phyloP scores from a whole-genome alignment of 2,888 invertebrate genomes.

The Drosophila paranaensis region DNA sequence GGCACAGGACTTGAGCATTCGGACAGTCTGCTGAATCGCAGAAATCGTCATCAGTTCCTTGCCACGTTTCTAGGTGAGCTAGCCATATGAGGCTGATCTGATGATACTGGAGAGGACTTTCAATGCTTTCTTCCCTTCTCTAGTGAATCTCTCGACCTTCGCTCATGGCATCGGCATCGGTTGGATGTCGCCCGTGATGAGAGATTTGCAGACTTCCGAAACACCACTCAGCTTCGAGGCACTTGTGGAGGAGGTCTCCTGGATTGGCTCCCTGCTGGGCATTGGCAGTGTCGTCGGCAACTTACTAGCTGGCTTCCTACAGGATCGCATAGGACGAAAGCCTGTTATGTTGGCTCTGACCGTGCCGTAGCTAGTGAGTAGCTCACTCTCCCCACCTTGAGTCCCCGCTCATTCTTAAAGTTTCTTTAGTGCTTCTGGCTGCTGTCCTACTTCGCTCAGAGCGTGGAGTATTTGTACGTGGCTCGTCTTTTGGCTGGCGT shows the following conservation, averaged over 20 bases:
- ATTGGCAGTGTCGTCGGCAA: slow-evolving; percentile 77
- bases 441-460: slow-evolving; percentile 71
- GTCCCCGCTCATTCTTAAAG: not conserved
- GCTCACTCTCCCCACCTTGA: not conserved
- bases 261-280: slow-evolving; percentile 74
- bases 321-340: slow-evolving; percentile 73
- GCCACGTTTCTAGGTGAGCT: slow-evolving; percentile 60
- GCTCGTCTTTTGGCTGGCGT: slow-evolving; percentile 80
- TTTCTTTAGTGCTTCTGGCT: slow-evolving; percentile 78
- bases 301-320: slow-evolving; percentile 62
- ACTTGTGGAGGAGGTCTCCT: slow-evolving; percentile 66
- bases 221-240: slow-evolving; percentile 59
- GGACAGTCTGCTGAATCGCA: slow-evolving; percentile 45
- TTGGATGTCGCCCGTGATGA: slow-evolving; percentile 78
- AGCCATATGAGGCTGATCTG: rapidly evolving
- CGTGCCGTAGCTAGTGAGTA: slow-evolving; percentile 69
- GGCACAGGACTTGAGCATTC: slow-evolving; percentile 34
- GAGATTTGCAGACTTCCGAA: slow-evolving; percentile 61
- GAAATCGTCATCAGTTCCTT: slow-evolving; percentile 63
- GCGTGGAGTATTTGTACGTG: slow-evolving; percentile 77
- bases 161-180: slow-evolving; percentile 78
- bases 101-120: not conserved
- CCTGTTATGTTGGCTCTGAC: slow-evolving; percentile 55
- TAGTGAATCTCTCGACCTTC: slow-evolving; percentile 76
- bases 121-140: not conserved